Evolutionary conservation across 2,113 vertebrate genomes (phyloP).

Genomic region (human (Homo sapiens)): DNA sequence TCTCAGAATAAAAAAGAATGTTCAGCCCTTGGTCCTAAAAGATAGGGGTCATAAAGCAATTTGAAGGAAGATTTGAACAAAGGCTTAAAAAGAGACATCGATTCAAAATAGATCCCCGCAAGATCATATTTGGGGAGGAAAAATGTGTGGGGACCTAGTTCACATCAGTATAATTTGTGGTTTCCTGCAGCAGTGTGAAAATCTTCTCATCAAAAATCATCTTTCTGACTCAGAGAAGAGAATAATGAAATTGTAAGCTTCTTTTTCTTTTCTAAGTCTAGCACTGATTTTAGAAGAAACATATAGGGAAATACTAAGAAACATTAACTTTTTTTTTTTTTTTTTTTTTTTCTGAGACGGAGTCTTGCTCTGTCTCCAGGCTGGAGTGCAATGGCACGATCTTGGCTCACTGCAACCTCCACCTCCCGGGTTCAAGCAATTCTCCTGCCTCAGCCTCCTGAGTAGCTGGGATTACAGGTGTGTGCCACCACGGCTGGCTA

Average conservation of each 20-base stretch:
- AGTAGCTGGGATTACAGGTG: too few species aligned
- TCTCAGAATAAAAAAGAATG: background rate
- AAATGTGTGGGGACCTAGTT: background rate
- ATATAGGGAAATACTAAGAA: background rate
- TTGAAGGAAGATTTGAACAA: background rate
- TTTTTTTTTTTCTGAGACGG: too few species aligned
- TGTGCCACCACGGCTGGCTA: fast-evolving
- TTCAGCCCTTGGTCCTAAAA: background rate
- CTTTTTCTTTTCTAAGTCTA: background rate
- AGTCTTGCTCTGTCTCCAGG: too few species aligned
- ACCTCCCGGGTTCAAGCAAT: too few species aligned
- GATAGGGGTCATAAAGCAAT: background rate
- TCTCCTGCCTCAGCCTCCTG: too few species aligned
- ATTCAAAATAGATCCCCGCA: constrained; percentile 4
- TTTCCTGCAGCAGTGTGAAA: background rate
- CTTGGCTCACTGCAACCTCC: too few species aligned
- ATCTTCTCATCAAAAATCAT: background rate
- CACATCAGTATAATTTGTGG: background rate
- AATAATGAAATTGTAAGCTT: background rate
- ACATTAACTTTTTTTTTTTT: background rate
- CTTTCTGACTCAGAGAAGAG: background rate
- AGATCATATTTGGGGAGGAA: background rate
- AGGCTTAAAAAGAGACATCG: background rate
- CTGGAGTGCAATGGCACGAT: too few species aligned
- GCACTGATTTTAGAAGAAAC: constrained; percentile 3